Percentiles rank a stretch among this genome's conserved stretches.
Evolutionary conservation across 2,888 invertebrate species (phyloP).

Genomic region (Cerceris rybyensis): DNA sequence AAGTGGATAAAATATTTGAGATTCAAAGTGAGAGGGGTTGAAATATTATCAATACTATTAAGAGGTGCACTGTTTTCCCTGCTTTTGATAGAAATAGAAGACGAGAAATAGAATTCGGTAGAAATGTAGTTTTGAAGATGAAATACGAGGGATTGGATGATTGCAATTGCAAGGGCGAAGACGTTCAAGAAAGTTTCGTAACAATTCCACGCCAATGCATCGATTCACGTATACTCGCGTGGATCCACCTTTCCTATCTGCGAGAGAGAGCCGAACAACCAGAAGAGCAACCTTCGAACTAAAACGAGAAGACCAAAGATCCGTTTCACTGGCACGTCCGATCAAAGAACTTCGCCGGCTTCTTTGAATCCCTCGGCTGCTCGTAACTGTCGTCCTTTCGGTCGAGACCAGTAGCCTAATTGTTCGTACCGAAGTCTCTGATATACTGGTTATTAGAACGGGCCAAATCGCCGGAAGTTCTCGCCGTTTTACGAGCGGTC

Average conservation of each 20-base stretch:
- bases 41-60: no score
- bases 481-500: conserved; percentile 32
- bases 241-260: conserved; percentile 50
- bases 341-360: conserved; percentile 63
- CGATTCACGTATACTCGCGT: conserved; percentile 26
- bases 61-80: no score
- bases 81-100: no score
- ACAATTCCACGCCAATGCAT: conserved; percentile 44
- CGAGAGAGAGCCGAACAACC: conserved; percentile 38
- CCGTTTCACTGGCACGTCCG: conserved; percentile 58
- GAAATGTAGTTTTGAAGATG: no score
- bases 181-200: not conserved
- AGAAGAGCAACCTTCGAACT: conserved; percentile 30
- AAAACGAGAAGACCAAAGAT: conserved; percentile 46
- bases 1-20: no score
- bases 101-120: no score
- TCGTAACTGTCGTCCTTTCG: conserved; percentile 61
- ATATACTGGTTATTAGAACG: conserved; percentile 34
- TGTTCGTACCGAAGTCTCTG: conserved; percentile 39
- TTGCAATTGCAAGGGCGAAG: no score
- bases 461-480: conserved; percentile 30
- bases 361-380: conserved; percentile 60
- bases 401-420: conserved; percentile 60
- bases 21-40: no score
- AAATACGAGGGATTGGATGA: no score